Base-by-base conservation (phyloP, 2,888 invertebrate species). In the Hyposoter dolosus region DNA sequence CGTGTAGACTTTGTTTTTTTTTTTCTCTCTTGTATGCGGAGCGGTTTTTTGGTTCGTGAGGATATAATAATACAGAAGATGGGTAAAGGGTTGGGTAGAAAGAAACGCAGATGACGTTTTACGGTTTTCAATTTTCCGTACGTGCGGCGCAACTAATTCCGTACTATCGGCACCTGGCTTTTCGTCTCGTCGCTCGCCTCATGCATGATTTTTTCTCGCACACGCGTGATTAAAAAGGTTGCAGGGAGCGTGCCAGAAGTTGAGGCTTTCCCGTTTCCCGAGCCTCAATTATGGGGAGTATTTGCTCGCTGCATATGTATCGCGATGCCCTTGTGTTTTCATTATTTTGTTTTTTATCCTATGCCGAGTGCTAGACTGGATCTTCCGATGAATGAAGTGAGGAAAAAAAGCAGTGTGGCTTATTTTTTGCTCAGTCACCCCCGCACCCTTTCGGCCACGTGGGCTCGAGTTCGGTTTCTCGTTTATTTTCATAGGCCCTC, bases 81-180 rank as follows among this genome's bases (percentile, higher is more conserved):
- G 40, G 28, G 66, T 79, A 92, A 93, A 92, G 93, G 93, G 92
- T 93, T 92, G 89, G 83, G 23, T 10, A 56, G 56, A 3, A 71
- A 65, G 56, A 83, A 78, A 84, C 79, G 89, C 93, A 93, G 93
- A 93, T 93, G 93, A 93, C 92, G 92, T 83, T 83, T 75, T 65
- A 86, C 89, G 86, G 89, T 93, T 93, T 92, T 90, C 92, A 92
- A 93, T 93, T 93, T 93, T 90, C 91, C 91, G 90, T 91, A 91
- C 91, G 93, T 91, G 89, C 90, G 86, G 91, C 91, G 91, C 90
- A 89, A 92, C 93, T 90, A 92, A 93, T 91, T 89, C 83, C 88
- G 88, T 89, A 89, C 87, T 87, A 85, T 89, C 89, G 90, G 89
- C 93, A 93, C 92, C 93, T 93, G 93, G 93, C 87, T 72, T 81